Evolutionary conservation across 1,140 invertebrate genomes (phyloP).

Genomic region (Solenopsis fugax): DNA sequence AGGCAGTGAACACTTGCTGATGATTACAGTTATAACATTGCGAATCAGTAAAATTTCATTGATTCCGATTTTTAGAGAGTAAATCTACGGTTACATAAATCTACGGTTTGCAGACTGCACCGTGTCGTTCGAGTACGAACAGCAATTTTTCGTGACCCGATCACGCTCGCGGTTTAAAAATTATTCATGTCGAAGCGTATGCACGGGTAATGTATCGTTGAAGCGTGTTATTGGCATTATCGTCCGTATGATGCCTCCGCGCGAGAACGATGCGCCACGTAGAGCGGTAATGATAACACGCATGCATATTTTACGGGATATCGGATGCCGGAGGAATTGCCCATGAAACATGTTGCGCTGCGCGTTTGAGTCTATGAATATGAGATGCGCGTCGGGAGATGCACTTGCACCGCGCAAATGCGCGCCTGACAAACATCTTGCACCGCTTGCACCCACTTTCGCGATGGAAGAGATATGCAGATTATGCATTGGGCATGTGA

Average conservation of each 20-base stretch:
- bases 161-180: slow-evolving; percentile 18
- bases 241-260: slow-evolving; percentile 18
- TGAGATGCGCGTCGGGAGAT: slow-evolving; percentile 42
- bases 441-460: slow-evolving; percentile 19
- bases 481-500: slow-evolving; percentile 14
- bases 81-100: background rate
- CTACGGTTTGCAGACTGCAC: background rate
- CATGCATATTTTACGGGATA: slow-evolving; percentile 65
- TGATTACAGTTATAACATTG: too few species aligned
- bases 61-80: too few species aligned
- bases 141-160: slow-evolving; percentile 5
- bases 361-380: slow-evolving; percentile 64
- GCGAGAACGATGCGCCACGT: slow-evolving; percentile 11
- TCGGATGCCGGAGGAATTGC: slow-evolving; percentile 56
- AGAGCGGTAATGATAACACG: slow-evolving; percentile 60
- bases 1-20: too few species aligned
- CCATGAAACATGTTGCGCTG: slow-evolving; percentile 60
- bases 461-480: background rate
- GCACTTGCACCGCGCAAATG: background rate
- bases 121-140: background rate
- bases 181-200: slow-evolving; percentile 3
- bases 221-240: slow-evolving; percentile 53
- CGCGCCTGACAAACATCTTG: slow-evolving; percentile 17
- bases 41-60: too few species aligned
- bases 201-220: slow-evolving; percentile 16